A percentile compares a stretch with the other conserved stretches of the same genome.
These are phyloP conservation scores for Stomatorhinus ivindoensis DNA, from an alignment of 2,113 vertebrate genomes.

Conservation along the genomic window DNA sequence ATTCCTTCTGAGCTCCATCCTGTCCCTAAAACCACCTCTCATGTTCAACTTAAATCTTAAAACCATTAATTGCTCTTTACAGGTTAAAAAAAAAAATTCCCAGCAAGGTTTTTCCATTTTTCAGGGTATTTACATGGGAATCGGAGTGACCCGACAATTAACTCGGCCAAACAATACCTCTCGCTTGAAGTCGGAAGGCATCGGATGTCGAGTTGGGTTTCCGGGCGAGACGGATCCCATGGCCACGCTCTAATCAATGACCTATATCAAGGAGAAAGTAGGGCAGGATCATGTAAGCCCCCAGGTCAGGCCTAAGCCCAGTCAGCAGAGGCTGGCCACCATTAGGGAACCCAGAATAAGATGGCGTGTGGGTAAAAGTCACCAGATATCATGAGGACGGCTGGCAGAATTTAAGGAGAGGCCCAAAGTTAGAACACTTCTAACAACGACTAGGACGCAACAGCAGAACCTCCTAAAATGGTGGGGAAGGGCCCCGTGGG, in stretches of 20 bases:
- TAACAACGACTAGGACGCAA: neutral
- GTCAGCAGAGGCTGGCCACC: conserved; percentile 14
- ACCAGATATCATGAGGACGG: neutral
- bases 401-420: neutral
- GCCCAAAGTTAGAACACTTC: neutral
- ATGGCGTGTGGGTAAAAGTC: neutral
- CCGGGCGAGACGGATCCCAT: conserved; percentile 25
- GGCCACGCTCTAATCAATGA: conserved; percentile 35
- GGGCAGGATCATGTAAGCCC: conserved; percentile 11
- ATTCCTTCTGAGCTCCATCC: neutral
- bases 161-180: conserved; percentile 9
- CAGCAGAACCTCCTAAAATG: neutral
- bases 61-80: neutral
- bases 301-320: conserved; percentile 32
- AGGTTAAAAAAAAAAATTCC: neutral
- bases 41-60: neutral
- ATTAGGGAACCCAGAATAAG: neutral
- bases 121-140: neutral
- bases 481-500: neutral
- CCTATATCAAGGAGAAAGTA: conserved; percentile 40
- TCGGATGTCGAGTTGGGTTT: conserved; percentile 39
- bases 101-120: neutral
- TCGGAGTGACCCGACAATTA: neutral
- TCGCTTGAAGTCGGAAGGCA: conserved; percentile 22
- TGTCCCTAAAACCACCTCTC: neutral